Percentiles rank a stretch among this genome's conserved stretches.
phyloP scores from a whole-genome alignment of 2,888 invertebrate species.

The Onthophagus sagittarius region DNA sequence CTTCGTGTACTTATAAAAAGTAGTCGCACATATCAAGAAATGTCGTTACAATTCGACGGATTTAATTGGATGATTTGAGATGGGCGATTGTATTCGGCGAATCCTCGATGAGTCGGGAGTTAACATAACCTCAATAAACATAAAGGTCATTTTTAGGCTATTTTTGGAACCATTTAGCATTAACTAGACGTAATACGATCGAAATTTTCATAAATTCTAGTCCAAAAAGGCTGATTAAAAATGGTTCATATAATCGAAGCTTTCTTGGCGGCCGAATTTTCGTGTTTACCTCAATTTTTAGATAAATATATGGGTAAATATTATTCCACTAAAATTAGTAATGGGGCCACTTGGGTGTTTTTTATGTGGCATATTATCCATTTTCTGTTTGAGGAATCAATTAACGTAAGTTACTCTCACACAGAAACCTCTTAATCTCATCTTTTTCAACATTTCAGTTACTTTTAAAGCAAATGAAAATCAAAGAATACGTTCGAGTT shows the following conservation, averaged over 20 bases:
- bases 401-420: constrained; percentile 36
- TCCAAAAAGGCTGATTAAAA: neutral
- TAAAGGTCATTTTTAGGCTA: neutral
- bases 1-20: too few relatives aligned
- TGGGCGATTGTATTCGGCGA: too few relatives aligned
- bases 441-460: constrained; percentile 32
- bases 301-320: constrained; percentile 39
- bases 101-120: too few relatives aligned
- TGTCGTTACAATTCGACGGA: too few relatives aligned
- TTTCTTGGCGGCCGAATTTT: constrained; percentile 42
- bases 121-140: neutral
- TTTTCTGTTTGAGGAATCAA: constrained; percentile 36
- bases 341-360: constrained; percentile 43
- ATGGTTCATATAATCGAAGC: constrained; percentile 35
- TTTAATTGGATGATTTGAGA: too few relatives aligned
- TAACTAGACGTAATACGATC: neutral
- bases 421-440: neutral
- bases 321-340: constrained; percentile 43
- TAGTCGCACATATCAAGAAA: too few relatives aligned
- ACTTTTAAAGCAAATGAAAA: constrained; percentile 37
- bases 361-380: constrained; percentile 40
- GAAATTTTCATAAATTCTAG: neutral
- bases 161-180: neutral
- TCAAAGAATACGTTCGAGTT: constrained; percentile 37
- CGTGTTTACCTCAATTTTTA: constrained; percentile 40